Evolutionary conservation across 1,140 invertebrate genomes (phyloP).

Genomic region (Drosophila jambulina): DNA sequence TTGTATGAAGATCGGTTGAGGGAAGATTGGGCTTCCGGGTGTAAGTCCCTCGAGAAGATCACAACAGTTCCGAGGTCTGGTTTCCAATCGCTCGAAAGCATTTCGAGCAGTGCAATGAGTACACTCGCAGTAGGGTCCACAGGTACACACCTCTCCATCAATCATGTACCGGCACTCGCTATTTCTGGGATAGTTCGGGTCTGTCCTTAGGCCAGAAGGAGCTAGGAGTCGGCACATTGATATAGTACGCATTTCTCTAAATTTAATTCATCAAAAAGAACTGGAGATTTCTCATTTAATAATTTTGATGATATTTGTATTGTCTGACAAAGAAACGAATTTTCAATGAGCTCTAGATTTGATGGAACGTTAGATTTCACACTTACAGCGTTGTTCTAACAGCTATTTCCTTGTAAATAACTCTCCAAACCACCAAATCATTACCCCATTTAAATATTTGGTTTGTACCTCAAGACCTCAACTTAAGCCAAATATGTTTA

Average conservation of each 20-base stretch:
- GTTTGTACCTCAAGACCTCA: not conserved
- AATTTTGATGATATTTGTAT: not conserved
- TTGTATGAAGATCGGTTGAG: constrained; percentile 27
- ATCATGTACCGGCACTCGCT: not conserved
- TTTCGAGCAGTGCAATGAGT: not conserved
- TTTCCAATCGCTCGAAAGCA: constrained; percentile 3
- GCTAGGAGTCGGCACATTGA: no score
- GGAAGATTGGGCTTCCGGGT: constrained; percentile 1
- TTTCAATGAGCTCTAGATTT: not conserved
- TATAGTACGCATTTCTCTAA: not conserved
- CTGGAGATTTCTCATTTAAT: not conserved
- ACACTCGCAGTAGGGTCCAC: not conserved
- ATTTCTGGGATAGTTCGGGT: not conserved
- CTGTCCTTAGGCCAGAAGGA: not conserved
- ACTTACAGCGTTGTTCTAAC: not conserved
- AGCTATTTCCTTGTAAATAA: not conserved
- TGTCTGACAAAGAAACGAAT: no score
- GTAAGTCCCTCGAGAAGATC: constrained; percentile 13
- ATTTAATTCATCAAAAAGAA: not conserved
- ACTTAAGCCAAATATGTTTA: constrained; percentile 29
- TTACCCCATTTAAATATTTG: not conserved
- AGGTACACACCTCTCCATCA: not conserved
- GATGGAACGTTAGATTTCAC: not conserved
- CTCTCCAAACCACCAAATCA: not conserved
- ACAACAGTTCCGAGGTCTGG: not conserved